phyloP scores from a whole-genome alignment of 2,113 vertebrate species.

The Percopsis transmontana region DNA sequence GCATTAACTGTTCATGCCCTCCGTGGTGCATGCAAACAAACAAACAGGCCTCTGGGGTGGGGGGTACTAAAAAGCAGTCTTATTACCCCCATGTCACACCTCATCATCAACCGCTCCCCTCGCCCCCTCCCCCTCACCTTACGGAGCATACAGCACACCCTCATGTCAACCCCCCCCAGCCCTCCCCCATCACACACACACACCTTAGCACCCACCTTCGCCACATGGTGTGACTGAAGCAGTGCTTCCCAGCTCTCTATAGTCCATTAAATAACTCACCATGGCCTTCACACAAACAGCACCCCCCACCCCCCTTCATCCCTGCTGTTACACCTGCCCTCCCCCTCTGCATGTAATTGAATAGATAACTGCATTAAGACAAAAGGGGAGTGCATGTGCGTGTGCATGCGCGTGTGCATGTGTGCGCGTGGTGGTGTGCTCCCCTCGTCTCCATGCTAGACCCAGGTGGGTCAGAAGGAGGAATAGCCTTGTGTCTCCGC shows the following conservation, averaged over 20 bases:
- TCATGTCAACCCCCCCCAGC: conserved; percentile 45
- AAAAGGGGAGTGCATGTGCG: conserved; percentile 22
- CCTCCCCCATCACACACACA: conserved; percentile 34
- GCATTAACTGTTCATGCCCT: conserved; percentile 67
- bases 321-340: conserved; percentile 59
- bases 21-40: conserved; percentile 74
- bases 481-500: not conserved
- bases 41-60: conserved; percentile 70
- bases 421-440: not conserved
- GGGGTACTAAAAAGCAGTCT: conserved; percentile 69
- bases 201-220: conserved; percentile 34
- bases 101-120: conserved; percentile 45
- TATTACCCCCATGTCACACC: conserved; percentile 62
- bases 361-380: conserved; percentile 60
- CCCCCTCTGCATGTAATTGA: conserved; percentile 44
- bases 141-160: conserved; percentile 58
- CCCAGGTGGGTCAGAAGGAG: conserved; percentile 32
- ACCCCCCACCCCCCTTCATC: conserved; percentile 44
- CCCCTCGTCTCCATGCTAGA: conserved; percentile 25
- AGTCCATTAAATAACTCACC: conserved; percentile 72
- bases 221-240: conserved; percentile 37
- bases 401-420: not conserved
- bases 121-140: conserved; percentile 34
- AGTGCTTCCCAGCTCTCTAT: conserved; percentile 60
- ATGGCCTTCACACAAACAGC: conserved; percentile 64